phyloP scores from a whole-genome alignment of 1,140 invertebrate genomes.

The Nautilus pompilius region DNA sequence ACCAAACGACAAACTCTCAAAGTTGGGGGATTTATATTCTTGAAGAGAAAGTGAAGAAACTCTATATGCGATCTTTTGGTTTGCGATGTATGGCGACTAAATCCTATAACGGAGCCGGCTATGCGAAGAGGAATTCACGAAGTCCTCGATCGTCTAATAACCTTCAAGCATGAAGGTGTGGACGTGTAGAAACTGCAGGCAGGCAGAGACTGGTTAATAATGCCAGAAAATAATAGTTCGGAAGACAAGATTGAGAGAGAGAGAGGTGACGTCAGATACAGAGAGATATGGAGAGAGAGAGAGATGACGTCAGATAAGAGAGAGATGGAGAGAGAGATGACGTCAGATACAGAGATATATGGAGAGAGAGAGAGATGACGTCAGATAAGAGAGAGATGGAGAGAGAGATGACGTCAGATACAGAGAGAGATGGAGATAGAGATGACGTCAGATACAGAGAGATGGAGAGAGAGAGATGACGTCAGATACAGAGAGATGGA shows the following conservation, averaged over 20 bases:
- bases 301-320: not conserved
- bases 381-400: not conserved
- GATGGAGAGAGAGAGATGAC: too few relatives aligned
- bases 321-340: not conserved
- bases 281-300: constrained; percentile 1
- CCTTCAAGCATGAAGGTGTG: too few relatives aligned
- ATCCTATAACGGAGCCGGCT: too few relatives aligned
- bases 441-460: not conserved
- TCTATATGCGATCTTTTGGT: too few relatives aligned
- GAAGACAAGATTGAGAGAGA: not conserved
- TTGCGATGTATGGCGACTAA: too few relatives aligned
- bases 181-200: too few relatives aligned
- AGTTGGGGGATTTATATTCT: too few relatives aligned
- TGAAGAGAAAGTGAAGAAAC: too few relatives aligned
- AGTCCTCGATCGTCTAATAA: too few relatives aligned
- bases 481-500: not conserved
- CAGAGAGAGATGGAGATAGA: not conserved
- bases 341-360: not conserved
- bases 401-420: not conserved
- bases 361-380: not conserved
- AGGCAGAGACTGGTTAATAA: too few relatives aligned
- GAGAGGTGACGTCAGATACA: not conserved
- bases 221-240: not conserved
- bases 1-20: too few relatives aligned
- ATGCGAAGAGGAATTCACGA: too few relatives aligned